Base-by-base conservation (phyloP, 2,888 invertebrate species). In the Rhaphigaster nebulosa region DNA sequence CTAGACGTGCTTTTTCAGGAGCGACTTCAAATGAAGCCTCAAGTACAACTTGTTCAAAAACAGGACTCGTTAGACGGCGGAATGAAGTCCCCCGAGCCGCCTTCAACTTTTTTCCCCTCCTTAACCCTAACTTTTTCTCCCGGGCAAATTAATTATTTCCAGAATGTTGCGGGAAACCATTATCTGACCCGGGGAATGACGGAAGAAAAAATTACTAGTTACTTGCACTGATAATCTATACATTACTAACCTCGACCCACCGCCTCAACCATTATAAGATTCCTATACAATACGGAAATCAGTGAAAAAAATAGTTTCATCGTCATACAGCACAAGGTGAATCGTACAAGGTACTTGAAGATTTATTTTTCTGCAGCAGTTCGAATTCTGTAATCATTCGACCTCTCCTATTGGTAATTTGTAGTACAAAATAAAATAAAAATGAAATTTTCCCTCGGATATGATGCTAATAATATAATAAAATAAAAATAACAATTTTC, bases 11-110 rank as follows among this genome's bases (percentile, higher is more conserved):
- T 88, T 60, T 88, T 60, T 56, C 41, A 60, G 60, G 41, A 34
- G 54, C 34, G 34, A 41, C 88, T 88, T 56, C 65, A 88, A 88
- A 88, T 88, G 88, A 88, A 88, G 41, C 56, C 60, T 60, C 88
- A 56, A 56, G 88, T 60, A 88, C 56, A 60, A 88, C 88, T 54
- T 60, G 88, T 88, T 88, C 88, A 88, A 60, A 88, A 88, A 88
- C 38, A 60, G 88, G 56, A 60, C 88, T 88, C 88, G 56, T 60
- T 60, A 84, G 88, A 88, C 88, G 56, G 65, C 88, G 88, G 88
- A 88, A 88, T 88, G 88, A 88, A 88, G 88, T 88, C 88, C 41
- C 56, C 41, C 88, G 65, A 54, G 52, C 56, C 56, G 54, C 54
- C 87, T 56, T 38, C 29, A 20, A 41, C 84, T 84, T 84, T 84